Percentiles rank a stretch among this genome's conserved stretches.
These are phyloP conservation scores for Scrobipalpa costella DNA, from an alignment of 2,888 invertebrate genomes.

Conservation along the genomic window DNA sequence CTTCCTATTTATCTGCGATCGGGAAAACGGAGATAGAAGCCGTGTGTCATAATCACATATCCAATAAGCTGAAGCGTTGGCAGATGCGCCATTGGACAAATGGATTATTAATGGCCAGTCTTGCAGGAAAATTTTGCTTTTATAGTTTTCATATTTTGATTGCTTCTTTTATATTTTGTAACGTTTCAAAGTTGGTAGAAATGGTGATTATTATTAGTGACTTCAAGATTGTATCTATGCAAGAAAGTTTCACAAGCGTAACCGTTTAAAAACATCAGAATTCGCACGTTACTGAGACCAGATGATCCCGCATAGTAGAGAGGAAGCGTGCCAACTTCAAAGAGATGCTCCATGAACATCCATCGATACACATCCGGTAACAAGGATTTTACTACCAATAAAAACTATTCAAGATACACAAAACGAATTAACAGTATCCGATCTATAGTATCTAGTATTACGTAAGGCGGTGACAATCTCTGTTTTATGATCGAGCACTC, in stretches of 20 bases:
- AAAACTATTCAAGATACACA: slow-evolving; percentile 66
- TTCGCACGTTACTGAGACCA: neutral
- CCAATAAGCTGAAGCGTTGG: slow-evolving; percentile 34
- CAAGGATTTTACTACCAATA: slow-evolving; percentile 62
- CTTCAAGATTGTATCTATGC: neutral
- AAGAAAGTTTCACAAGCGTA: neutral
- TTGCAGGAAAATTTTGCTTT: neutral
- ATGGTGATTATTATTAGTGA: no score
- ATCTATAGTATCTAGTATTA: slow-evolving; percentile 58
- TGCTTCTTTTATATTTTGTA: neutral
- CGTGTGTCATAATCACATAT: slow-evolving; percentile 49
- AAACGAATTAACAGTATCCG: slow-evolving; percentile 65
- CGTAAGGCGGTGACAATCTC: slow-evolving; percentile 77
- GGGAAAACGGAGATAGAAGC: slow-evolving; percentile 55
- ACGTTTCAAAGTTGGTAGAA: neutral
- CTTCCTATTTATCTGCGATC: slow-evolving; percentile 76
- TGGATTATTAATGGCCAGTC: neutral
- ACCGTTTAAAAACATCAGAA: neutral
- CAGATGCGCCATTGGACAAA: slow-evolving; percentile 43
- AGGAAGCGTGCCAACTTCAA: slow-evolving; percentile 51
- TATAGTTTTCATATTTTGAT: neutral
- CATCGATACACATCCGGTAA: slow-evolving; percentile 55
- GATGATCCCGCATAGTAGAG: neutral
- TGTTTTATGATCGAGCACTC: slow-evolving; percentile 76
- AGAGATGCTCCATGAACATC: slow-evolving; percentile 45